Evolutionary conservation across 2,888 invertebrate species (phyloP).

Genomic region (Tetropium fuscum): DNA sequence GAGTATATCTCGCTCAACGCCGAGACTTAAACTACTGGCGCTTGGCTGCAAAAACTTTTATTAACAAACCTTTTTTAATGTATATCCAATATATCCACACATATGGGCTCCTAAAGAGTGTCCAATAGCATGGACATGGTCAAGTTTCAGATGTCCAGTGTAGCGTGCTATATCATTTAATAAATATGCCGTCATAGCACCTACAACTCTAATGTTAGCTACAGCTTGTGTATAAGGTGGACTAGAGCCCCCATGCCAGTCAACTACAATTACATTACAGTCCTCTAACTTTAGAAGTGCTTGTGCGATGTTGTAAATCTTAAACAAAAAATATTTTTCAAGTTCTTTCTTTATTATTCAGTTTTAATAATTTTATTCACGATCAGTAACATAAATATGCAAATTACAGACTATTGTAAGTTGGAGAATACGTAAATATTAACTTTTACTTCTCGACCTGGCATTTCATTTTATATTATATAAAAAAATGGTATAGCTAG

Average conservation of each 20-base stretch:
- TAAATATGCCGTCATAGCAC: constrained; percentile 84
- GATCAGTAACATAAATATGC: too few relatives aligned
- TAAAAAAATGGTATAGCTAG: too few relatives aligned
- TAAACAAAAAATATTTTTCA: constrained; percentile 35
- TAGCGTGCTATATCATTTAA: constrained; percentile 65
- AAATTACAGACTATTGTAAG: too few relatives aligned
- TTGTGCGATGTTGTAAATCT: constrained; percentile 78
- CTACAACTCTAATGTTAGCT: constrained; percentile 89
- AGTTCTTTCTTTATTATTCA: too few relatives aligned
- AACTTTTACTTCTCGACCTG: too few relatives aligned
- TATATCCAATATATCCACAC: constrained; percentile 85
- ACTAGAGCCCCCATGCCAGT: constrained; percentile 88
- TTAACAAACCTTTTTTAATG: constrained; percentile 72
- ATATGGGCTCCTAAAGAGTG: constrained; percentile 90
- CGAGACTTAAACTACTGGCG: too few relatives aligned
- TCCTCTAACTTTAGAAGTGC: constrained; percentile 79
- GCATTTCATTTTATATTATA: too few relatives aligned
- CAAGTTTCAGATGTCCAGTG: constrained; percentile 67
- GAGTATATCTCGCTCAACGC: too few relatives aligned
- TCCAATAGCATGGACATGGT: constrained; percentile 85
- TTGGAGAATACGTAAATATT: too few relatives aligned
- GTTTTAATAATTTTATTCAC: too few relatives aligned
- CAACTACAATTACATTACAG: constrained; percentile 82
- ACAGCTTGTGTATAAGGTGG: constrained; percentile 94
- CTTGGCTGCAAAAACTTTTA: too few relatives aligned